phyloP scores from a whole-genome alignment of 2,888 invertebrate species.

The Abrostola tripartita region DNA sequence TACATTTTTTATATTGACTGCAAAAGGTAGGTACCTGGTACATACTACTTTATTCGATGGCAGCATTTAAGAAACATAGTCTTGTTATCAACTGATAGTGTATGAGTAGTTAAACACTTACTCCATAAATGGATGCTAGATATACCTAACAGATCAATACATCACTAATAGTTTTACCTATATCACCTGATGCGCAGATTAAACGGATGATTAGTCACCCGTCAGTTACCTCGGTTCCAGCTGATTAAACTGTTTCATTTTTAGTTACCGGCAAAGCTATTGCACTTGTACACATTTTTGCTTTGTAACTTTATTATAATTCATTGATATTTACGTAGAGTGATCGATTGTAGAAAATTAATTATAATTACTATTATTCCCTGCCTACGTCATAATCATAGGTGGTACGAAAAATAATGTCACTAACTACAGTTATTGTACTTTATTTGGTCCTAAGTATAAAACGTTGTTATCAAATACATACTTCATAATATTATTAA shows the following conservation, averaged over 20 bases:
- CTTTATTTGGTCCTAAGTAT: too few relatives aligned
- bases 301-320: too few relatives aligned
- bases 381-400: not conserved
- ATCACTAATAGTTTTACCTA: constrained; percentile 10
- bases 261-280: not conserved
- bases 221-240: constrained; percentile 7
- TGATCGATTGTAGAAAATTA: too few relatives aligned
- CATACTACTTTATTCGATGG: too few relatives aligned
- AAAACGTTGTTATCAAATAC: too few relatives aligned
- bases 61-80: too few relatives aligned
- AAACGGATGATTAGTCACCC: constrained; percentile 20
- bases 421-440: not conserved
- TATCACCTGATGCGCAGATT: constrained; percentile 26
- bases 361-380: too few relatives aligned
- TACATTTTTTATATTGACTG: too few relatives aligned
- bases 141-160: constrained; percentile 10
- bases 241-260: constrained; percentile 17
- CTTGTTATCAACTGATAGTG: not conserved
- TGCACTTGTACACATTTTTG: too few relatives aligned
- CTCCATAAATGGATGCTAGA: not conserved
- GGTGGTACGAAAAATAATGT: not conserved
- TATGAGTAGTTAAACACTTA: not conserved
- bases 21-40: too few relatives aligned
- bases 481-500: too few relatives aligned
- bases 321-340: too few relatives aligned